Evolutionary conservation across 2,113 vertebrate genomes (phyloP).

Genomic region (Nyctibius bracteatus): DNA sequence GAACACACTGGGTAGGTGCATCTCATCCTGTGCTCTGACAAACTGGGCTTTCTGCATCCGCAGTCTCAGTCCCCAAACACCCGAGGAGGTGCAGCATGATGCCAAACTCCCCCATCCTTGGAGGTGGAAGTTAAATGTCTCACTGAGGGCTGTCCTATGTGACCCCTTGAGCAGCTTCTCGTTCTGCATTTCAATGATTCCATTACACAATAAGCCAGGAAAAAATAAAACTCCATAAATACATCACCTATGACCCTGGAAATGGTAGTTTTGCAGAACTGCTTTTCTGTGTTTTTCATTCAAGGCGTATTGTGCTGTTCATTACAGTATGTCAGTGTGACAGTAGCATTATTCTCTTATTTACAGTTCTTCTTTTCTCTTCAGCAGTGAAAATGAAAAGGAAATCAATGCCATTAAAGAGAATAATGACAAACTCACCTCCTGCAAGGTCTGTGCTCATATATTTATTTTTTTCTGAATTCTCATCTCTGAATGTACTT

Average conservation of each 20-base stretch:
- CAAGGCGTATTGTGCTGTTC: constrained; percentile 13
- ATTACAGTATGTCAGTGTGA: constrained; percentile 50
- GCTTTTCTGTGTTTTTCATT: constrained; percentile 43
- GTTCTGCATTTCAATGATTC: not conserved
- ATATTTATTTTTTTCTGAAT: not conserved
- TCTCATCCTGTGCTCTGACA: rapidly evolving
- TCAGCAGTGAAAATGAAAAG: constrained; percentile 61
- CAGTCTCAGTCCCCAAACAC: rapidly evolving
- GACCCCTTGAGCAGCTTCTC: not conserved
- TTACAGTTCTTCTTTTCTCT: constrained; percentile 61
- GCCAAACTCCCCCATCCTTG: not conserved
- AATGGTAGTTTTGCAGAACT: not conserved
- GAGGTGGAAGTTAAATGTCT: not conserved
- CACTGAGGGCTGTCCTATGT: not conserved
- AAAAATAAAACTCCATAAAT: not conserved
- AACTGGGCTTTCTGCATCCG: not conserved
- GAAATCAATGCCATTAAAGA: constrained; percentile 69
- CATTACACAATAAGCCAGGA: not conserved
- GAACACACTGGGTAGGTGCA: not conserved
- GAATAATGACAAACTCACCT: constrained; percentile 59
- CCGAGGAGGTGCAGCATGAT: rapidly evolving
- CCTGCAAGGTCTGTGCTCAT: constrained; percentile 40
- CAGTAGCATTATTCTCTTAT: constrained; percentile 67
- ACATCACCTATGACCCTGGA: not conserved
- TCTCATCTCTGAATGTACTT: not conserved